These are phyloP conservation scores for Callopanchax toddi DNA, from an alignment of 2,113 vertebrate species.

Conservation along the genomic window DNA sequence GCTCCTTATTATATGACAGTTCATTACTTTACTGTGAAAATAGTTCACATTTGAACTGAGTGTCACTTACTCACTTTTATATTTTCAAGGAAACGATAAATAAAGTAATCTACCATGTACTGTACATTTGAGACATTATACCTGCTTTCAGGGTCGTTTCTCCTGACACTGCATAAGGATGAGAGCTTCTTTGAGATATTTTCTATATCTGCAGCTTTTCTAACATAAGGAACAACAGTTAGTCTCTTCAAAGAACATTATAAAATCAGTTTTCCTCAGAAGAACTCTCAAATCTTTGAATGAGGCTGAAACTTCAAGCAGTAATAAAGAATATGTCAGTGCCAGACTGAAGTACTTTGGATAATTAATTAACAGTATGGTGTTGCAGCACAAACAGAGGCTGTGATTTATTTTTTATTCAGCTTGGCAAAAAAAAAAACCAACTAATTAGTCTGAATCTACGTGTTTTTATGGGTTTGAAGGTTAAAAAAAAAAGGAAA, in stretches of 20 bases:
- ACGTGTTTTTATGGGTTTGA: constrained; percentile 13
- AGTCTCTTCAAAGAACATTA: background rate
- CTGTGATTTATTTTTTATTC: constrained; percentile 9
- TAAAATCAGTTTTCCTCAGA: background rate
- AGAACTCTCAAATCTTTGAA: background rate
- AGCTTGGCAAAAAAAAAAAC: background rate
- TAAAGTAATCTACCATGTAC: too few relatives aligned
- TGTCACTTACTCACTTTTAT: too few relatives aligned
- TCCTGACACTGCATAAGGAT: too few relatives aligned
- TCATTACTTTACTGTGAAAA: too few relatives aligned
- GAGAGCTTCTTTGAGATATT: background rate
- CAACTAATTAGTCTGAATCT: constrained; percentile 3
- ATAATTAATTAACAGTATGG: constrained; percentile 21
- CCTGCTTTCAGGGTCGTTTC: too few relatives aligned
- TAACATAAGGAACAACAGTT: background rate
- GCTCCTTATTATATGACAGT: too few relatives aligned
- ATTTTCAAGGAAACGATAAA: too few relatives aligned
- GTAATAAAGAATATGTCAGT: background rate
- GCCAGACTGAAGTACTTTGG: background rate
- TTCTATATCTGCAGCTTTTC: background rate
- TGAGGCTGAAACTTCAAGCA: background rate
- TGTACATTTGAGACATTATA: too few relatives aligned
- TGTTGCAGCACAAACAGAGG: constrained; percentile 9
- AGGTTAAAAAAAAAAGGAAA: background rate
- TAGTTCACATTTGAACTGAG: too few relatives aligned